Evolutionary conservation across 2,888 invertebrate genomes (phyloP).

Genomic region (Eristalis tenax): DNA sequence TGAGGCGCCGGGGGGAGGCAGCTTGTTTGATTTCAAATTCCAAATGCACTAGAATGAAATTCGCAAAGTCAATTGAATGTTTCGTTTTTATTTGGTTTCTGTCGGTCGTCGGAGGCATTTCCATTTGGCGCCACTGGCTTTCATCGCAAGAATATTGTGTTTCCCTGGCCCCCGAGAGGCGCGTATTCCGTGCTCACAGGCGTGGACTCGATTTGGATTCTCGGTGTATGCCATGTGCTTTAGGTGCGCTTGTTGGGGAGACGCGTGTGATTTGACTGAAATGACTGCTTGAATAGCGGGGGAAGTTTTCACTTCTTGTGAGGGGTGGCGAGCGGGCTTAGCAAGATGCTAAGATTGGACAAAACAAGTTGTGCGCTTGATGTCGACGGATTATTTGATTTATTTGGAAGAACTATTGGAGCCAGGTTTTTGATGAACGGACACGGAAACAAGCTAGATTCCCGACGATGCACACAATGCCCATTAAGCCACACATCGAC

Average conservation of each 20-base stretch:
- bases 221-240: background rate
- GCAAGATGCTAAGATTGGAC: too few relatives aligned
- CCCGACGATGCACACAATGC: too few relatives aligned
- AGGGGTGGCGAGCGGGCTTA: too few relatives aligned
- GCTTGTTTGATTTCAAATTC: background rate
- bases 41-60: background rate
- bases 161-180: background rate
- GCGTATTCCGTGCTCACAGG: too few relatives aligned
- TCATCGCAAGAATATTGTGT: slow-evolving; percentile 2
- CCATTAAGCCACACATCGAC: too few relatives aligned
- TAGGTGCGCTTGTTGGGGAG: background rate
- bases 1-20: background rate
- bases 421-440: too few relatives aligned
- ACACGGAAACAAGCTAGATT: too few relatives aligned
- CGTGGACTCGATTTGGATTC: background rate
- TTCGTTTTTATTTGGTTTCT: slow-evolving; percentile 29
- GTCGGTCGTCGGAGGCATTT: slow-evolving; percentile 25
- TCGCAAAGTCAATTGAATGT: slow-evolving; percentile 35
- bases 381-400: too few relatives aligned
- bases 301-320: too few relatives aligned
- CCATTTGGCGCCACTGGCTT: slow-evolving; percentile 18
- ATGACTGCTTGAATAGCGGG: too few relatives aligned
- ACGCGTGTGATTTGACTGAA: background rate
- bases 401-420: too few relatives aligned
- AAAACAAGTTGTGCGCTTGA: too few relatives aligned